These are phyloP conservation scores for Xenopus tropicalis DNA, from an alignment of 2,113 vertebrate genomes.

Conservation along the genomic window UCB_Xtro_10.0 CM004445.2:124212001-124212500, in stretches of 20 bases:
- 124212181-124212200: constrained; percentile 70
- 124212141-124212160: constrained; percentile 57
- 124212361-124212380: constrained; percentile 63
- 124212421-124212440: constrained; percentile 18
- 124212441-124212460: constrained; percentile 47
- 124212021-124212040: not conserved
- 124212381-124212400: constrained; percentile 56
- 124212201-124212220: constrained; percentile 63
- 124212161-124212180: constrained; percentile 63
- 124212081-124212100: constrained; percentile 42
- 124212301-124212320: constrained; percentile 27
- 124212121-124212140: constrained; percentile 59
- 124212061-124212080: constrained; percentile 15
- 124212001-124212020: too few species aligned
- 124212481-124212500: constrained; percentile 65
- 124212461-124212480: constrained; percentile 47
- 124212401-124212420: constrained; percentile 36
- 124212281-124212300: constrained; percentile 71
- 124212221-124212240: constrained; percentile 80
- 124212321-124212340: constrained; percentile 67
- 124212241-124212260: constrained; percentile 70
- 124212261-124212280: constrained; percentile 66
- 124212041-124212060: constrained; percentile 11
- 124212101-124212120: constrained; percentile 41
- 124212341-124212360: constrained; percentile 66